Base-by-base conservation (phyloP, 2,888 invertebrate species). In the Leuctra nigra region DNA sequence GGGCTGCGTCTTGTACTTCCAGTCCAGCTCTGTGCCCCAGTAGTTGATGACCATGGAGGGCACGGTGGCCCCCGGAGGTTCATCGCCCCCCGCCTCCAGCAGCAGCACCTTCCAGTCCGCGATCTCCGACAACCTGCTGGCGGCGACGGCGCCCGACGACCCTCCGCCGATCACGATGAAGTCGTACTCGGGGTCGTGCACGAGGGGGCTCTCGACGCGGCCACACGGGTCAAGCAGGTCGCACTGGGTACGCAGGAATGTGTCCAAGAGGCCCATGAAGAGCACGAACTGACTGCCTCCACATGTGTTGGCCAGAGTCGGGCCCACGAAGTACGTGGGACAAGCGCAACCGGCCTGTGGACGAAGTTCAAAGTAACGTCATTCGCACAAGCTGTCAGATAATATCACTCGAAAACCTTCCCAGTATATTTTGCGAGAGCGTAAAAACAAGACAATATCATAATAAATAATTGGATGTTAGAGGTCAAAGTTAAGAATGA, bases 111-210 rank as follows among this genome's bases (percentile, higher is more conserved):
- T 54, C 59, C 59, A 59, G 2, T 57, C 61, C 0, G 80, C 74
- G 63, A 85, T 83, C 71, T 91, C 91, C 4, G 87, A 83, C 4
- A 67, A 64, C 16, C 72, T 65, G 62, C 82, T 85, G 0, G 92
- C 92, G 53, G 91, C 61, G 1, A 71, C 72, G 1, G 71, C 70
- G 1, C 73, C 72, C 0, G 88, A 91, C 1, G 89, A 86, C 0
- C 92, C 93, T 1, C 81, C 91, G 0, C 91, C 91, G 1, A 91
- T 75, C 55, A 91, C 78, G 4, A 91, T 78, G 65, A 90, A 91
- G 69, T 91, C 91, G 65, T 91, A 91, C 48, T 75, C 77, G 7
- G 78, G 73, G 14, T 16, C 13, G 23, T 25, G 18, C 22, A 48
- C n/a, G 2, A 2, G 44, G 4, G 44, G 44, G 16, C 48, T 48